Conservation (phyloP, 2,888 invertebrate genomes). For the Drosophila parthenogenetica region DNA sequence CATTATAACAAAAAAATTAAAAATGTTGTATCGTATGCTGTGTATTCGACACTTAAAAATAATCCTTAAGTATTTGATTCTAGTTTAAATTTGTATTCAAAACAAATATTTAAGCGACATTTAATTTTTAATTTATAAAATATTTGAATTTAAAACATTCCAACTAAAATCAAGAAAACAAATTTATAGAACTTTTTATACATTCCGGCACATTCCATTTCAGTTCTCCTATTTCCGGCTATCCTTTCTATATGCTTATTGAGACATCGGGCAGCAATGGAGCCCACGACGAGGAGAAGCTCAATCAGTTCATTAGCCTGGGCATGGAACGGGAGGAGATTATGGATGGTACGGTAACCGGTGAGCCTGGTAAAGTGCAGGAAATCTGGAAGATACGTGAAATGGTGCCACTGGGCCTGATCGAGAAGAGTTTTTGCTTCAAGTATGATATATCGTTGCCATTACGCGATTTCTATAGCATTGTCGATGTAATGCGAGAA, state of each 20-base stretch:
- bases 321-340: slow-evolving; percentile 90
- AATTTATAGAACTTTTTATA: too few relatives aligned
- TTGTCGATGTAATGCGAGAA: slow-evolving; percentile 90
- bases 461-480: slow-evolving; percentile 91
- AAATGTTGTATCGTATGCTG: too few relatives aligned
- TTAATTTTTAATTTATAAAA: too few relatives aligned
- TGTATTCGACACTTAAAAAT: too few relatives aligned
- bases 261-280: slow-evolving; percentile 95
- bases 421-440: slow-evolving; percentile 95
- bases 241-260: slow-evolving; percentile 93
- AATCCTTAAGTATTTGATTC: too few relatives aligned
- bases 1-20: too few relatives aligned
- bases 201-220: too few relatives aligned
- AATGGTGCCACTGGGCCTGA: slow-evolving; percentile 90
- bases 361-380: slow-evolving; percentile 93
- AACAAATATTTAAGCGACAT: too few relatives aligned
- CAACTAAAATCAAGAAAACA: too few relatives aligned
- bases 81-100: too few relatives aligned
- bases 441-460: slow-evolving; percentile 98
- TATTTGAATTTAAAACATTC: too few relatives aligned
- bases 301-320: slow-evolving; percentile 91
- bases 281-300: slow-evolving; percentile 94
- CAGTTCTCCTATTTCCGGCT: slow-evolving; percentile 87
- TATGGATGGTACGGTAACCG: slow-evolving; percentile 93
- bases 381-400: slow-evolving; percentile 95